Conservation (phyloP, 2,113 vertebrate genomes). For the Eubucco bourcierii region DNA sequence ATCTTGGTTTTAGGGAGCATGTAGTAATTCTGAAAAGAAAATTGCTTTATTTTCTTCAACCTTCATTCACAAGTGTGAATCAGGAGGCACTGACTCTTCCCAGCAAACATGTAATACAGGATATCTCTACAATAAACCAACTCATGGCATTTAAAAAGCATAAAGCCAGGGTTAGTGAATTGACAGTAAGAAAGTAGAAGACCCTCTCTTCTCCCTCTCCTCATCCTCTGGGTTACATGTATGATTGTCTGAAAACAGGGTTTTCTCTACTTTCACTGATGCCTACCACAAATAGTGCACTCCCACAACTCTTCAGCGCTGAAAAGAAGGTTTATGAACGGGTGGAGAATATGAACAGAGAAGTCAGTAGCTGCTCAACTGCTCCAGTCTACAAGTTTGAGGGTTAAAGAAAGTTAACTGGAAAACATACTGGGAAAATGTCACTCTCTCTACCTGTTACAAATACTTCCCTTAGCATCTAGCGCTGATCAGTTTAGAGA, state of each 20-base stretch:
- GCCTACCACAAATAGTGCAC: not conserved
- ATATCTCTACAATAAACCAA: not conserved
- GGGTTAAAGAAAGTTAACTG: not conserved
- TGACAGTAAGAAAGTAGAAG: not conserved
- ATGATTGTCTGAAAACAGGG: not conserved
- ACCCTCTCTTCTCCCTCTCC: not conserved
- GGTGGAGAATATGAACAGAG: not conserved
- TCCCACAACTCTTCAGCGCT: not conserved
- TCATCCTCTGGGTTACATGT: not conserved
- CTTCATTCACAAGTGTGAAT: not conserved
- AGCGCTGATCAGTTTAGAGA: not conserved
- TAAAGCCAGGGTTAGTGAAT: not conserved
- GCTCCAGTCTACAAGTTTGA: not conserved
- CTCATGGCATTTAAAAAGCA: not conserved
- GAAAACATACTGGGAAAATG: not conserved
- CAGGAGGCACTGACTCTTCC: not conserved
- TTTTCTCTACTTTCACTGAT: not conserved
- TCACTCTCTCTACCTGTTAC: not conserved
- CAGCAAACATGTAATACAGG: not conserved
- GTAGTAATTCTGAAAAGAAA: not conserved
- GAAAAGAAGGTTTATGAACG: not conserved
- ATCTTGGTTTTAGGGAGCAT: slow-evolving; percentile 18
- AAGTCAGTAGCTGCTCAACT: not conserved
- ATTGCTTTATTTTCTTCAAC: slow-evolving; percentile 9
- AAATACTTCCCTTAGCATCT: not conserved